Base-by-base conservation (phyloP, 2,113 vertebrate species). In the Polyodon spathula region DNA sequence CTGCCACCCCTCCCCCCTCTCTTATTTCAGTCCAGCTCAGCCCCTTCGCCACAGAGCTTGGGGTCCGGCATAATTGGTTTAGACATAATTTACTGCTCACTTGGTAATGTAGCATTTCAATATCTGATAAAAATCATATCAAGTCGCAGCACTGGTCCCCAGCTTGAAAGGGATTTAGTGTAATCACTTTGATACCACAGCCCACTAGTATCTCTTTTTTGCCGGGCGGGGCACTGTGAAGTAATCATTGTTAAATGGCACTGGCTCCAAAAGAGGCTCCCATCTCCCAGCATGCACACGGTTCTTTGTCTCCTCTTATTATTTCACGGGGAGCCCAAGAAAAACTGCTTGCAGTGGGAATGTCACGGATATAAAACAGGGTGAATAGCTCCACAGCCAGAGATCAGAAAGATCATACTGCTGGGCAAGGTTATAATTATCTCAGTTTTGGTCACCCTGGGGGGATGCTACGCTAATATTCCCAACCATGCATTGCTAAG, bases 1-100 rank as follows among this genome's bases (percentile, higher is more conserved):
- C 27, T 27, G 27, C 27, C 27, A 27, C 27, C 27, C 27, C 27
- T 27, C 27, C 27, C 27, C 27, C 27, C 3, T 27, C 27, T 27
- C 27, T 27, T 27, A 27, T 27, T 27, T 27, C 27, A 27, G 27
- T 27, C 27, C 27, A 27, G 27, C 66, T 78, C 65, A 68, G 59
- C 66, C 16, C 54, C 66, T 66, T 74, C 72, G 72, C 63, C 72
- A 69, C 71, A 78, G 75, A 72, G 78, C 82, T 85, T 81, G 81
- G 84, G 78, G 76, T 83, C 83, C 78, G 69, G 53, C 82, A 77
- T 90, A 90, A 92, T 91, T 89, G 86, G 84, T 90, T 90, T 84
- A 54, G 76, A 90, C 85, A 87, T 91, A 88, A 92, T 91, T 91
- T 92, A 92, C 87, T 88, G 88, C 84, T 79, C 87, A 88, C 80